Percentiles rank a stretch among this genome's conserved stretches.
These are phyloP conservation scores for Anguilla megastoma DNA, from an alignment of 2,797 vertebrate genomes.

Conservation along the genomic window DNA sequence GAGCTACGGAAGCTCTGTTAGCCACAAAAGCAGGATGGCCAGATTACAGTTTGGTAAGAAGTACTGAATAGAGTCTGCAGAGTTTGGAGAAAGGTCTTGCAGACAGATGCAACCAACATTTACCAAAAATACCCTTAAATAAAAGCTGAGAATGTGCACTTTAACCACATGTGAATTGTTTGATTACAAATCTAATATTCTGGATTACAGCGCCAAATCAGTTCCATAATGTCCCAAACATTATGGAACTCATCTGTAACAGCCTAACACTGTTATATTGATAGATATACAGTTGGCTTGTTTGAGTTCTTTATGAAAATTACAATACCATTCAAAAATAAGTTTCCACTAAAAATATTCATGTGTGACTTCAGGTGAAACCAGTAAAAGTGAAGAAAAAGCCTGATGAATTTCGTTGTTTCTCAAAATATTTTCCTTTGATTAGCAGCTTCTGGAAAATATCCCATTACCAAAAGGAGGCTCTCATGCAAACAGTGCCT, in stretches of 20 bases:
- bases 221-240: no score
- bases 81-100: background rate
- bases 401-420: background rate
- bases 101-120: background rate
- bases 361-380: background rate
- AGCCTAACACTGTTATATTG: conserved; percentile 7
- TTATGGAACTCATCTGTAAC: background rate
- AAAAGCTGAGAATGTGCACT: no score
- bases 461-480: background rate
- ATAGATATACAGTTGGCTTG: background rate
- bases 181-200: no score
- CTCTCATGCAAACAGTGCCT: background rate
- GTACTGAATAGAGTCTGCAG: no score
- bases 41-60: no score
- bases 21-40: no score
- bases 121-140: no score
- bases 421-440: background rate
- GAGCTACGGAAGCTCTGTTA: no score
- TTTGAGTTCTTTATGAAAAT: conserved; percentile 61
- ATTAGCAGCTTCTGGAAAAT: background rate
- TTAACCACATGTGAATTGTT: no score
- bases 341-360: conserved; percentile 54
- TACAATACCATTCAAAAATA: conserved; percentile 67
- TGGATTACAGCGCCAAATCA: no score
- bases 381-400: conserved; percentile 34